phyloP scores from a whole-genome alignment of 2,797 vertebrate species.

The Bradypodion pumilum region DNA sequence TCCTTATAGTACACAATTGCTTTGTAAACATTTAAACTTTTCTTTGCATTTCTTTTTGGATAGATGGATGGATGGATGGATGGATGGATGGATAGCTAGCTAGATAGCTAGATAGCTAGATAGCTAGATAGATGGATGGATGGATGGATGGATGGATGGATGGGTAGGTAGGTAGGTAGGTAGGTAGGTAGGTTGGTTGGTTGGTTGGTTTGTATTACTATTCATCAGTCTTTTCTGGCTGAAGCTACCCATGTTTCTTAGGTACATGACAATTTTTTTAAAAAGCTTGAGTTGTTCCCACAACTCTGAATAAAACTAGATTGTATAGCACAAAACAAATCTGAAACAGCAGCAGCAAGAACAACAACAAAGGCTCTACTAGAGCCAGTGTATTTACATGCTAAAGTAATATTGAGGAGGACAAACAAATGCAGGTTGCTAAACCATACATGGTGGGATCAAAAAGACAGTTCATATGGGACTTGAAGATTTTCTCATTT shows the following conservation, averaged over 20 bases:
- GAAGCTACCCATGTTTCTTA: conserved; percentile 4
- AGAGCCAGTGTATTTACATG: not conserved
- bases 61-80: too few relatives aligned
- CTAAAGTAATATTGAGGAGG: not conserved
- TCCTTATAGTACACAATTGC: not conserved
- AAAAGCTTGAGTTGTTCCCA: not conserved
- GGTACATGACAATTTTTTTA: not conserved
- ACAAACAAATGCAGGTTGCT: not conserved
- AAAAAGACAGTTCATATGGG: not conserved
- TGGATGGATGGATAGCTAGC: too few relatives aligned
- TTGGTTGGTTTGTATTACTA: conserved; percentile 17
- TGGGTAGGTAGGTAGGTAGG: too few relatives aligned
- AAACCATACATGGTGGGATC: not conserved
- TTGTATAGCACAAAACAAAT: not conserved
- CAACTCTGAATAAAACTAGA: not conserved
- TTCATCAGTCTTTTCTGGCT: conserved; percentile 1
- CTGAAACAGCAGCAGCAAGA: not conserved
- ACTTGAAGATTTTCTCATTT: not conserved
- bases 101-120: too few relatives aligned
- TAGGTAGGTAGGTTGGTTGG: too few relatives aligned
- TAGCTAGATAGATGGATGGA: too few relatives aligned
- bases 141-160: too few relatives aligned
- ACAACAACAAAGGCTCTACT: not conserved
- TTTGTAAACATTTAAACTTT: conserved; percentile 19
- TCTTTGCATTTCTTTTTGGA: conserved; percentile 4